A percentile compares a stretch with the other conserved stretches of the same genome.
phyloP scores from a whole-genome alignment of 2,797 vertebrate species.

The Hypotaenidia okinawae region DNA sequence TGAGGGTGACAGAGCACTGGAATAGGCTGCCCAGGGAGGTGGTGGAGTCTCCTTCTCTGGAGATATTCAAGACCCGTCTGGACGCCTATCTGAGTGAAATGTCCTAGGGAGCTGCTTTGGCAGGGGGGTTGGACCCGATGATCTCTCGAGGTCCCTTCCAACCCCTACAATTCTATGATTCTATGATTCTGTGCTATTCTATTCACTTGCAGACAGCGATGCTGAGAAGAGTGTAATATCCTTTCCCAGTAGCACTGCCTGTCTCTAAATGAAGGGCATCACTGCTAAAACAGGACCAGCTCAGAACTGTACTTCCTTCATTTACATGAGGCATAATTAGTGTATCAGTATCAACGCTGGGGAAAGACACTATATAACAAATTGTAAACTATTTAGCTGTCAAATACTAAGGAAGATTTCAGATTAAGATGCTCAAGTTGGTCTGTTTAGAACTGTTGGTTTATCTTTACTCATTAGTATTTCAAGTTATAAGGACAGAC shows the following conservation, averaged over 20 bases:
- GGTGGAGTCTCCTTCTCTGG: too few species aligned
- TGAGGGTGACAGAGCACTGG: too few species aligned
- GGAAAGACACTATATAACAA: not conserved
- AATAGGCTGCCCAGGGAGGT: too few species aligned
- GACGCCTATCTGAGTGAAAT: too few species aligned
- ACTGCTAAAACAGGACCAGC: not conserved
- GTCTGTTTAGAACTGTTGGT: not conserved
- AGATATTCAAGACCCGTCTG: too few species aligned
- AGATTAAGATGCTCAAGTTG: not conserved
- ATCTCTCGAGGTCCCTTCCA: too few species aligned
- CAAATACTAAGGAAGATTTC: not conserved
- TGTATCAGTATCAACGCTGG: not conserved
- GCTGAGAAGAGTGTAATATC: fast-evolving
- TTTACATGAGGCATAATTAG: not conserved
- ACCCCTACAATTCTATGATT: too few species aligned
- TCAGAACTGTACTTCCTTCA: not conserved
- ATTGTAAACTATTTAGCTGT: not conserved
- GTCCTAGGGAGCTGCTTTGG: too few species aligned
- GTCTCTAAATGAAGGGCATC: not conserved
- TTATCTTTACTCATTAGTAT: not conserved
- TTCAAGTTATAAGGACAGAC: not conserved
- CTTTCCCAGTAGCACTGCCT: not conserved
- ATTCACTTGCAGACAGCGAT: not conserved
- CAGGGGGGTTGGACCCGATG: too few species aligned
- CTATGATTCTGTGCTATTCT: not conserved